These are phyloP conservation scores for Trachurus trachurus DNA, from an alignment of 2,797 vertebrate genomes.

Conservation along the genomic window DNA sequence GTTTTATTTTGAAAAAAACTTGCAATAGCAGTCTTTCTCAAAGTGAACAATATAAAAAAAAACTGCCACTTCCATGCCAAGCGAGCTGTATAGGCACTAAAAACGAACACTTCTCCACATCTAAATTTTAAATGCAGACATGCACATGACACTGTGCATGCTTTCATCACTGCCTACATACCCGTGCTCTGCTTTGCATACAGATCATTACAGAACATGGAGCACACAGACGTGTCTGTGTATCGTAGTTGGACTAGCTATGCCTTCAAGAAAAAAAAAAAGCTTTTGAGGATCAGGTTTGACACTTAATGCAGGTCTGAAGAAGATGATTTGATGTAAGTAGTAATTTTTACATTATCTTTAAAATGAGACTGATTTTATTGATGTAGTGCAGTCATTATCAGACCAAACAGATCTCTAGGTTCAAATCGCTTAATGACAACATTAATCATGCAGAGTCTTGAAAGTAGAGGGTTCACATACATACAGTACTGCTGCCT, in stretches of 20 bases:
- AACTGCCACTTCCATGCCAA: background rate
- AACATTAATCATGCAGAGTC: slow-evolving; percentile 28
- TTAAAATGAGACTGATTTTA: background rate
- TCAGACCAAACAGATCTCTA: background rate
- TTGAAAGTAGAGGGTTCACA: slow-evolving; percentile 11
- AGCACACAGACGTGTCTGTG: background rate
- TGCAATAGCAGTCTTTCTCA: background rate
- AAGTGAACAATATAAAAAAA: background rate
- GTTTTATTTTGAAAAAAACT: background rate
- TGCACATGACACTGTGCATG: background rate
- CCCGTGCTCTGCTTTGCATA: background rate
- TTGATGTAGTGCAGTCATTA: background rate
- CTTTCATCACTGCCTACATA: background rate
- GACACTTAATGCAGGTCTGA: background rate
- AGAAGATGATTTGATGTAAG: background rate
- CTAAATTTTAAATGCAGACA: background rate
- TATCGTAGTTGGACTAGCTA: background rate
- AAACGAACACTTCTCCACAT: background rate
- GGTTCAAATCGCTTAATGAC: slow-evolving; percentile 15
- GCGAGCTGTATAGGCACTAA: background rate
- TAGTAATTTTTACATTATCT: background rate
- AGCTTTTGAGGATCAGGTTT: background rate
- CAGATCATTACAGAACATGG: background rate
- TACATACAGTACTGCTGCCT: background rate
- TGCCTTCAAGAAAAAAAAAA: background rate